phyloP scores from a whole-genome alignment of 1,140 invertebrate species.

The Drosophila hydei region DNA sequence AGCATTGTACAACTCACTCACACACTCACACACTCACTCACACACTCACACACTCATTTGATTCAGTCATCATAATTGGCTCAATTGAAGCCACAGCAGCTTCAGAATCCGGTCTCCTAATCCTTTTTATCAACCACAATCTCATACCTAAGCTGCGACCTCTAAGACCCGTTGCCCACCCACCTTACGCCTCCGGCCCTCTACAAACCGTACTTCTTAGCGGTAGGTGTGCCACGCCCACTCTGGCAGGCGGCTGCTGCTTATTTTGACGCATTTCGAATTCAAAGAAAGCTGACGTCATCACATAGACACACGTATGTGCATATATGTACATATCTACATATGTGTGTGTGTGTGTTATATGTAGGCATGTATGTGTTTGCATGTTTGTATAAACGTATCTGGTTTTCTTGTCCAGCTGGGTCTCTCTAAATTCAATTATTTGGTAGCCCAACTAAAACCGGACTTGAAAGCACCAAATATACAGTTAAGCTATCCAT shows the following conservation, averaged over 20 bases:
- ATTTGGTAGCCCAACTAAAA: constrained; percentile 49
- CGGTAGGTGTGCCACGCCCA: constrained; percentile 27
- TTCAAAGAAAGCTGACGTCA: constrained; percentile 38
- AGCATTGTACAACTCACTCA: background rate
- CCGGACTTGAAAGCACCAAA: constrained; percentile 47
- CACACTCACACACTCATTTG: background rate
- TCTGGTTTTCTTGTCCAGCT: constrained; percentile 26
- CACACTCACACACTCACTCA: background rate
- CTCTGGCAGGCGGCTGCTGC: constrained; percentile 9
- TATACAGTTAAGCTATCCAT: constrained; percentile 2
- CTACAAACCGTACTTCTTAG: background rate
- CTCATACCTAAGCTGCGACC: constrained; percentile 9
- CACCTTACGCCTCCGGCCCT: background rate
- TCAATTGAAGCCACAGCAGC: constrained; percentile 32
- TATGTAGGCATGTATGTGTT: constrained; percentile 19
- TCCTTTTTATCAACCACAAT: constrained; percentile 45
- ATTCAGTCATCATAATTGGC: constrained; percentile 44
- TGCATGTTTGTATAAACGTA: constrained; percentile 19
- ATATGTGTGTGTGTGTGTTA: background rate
- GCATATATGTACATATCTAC: background rate
- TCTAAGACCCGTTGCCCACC: background rate
- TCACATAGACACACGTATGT: constrained; percentile 5
- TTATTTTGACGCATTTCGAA: constrained; percentile 16
- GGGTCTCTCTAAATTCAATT: constrained; percentile 42
- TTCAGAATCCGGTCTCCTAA: constrained; percentile 17